Evolutionary conservation across 2,888 invertebrate genomes (phyloP).

Genomic region (Synanthedon formicaeformis): DNA sequence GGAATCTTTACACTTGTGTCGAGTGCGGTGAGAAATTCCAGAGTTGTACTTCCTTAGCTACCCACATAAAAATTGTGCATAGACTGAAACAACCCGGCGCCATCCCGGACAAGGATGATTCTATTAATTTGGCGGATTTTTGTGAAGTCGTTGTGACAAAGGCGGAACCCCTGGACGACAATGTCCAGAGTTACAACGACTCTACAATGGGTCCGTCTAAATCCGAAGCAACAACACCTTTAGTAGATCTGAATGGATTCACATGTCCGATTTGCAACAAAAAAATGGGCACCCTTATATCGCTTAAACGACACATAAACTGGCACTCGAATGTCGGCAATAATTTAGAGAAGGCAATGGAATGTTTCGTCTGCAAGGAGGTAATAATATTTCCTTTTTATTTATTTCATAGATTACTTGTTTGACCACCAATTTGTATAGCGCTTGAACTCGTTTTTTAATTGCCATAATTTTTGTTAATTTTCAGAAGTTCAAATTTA

Average conservation of each 20-base stretch:
- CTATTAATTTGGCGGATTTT: constrained; percentile 59
- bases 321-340: constrained; percentile 58
- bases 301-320: constrained; percentile 56
- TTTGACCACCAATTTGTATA: no score
- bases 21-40: constrained; percentile 53
- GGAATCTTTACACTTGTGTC: constrained; percentile 56
- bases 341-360: constrained; percentile 40
- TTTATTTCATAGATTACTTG: neutral
- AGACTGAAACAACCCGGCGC: constrained; percentile 31
- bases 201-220: constrained; percentile 43
- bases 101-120: constrained; percentile 17
- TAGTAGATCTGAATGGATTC: constrained; percentile 46
- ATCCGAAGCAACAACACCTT: constrained; percentile 11
- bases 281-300: constrained; percentile 51
- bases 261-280: constrained; percentile 58
- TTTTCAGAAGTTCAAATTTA: constrained; percentile 54
- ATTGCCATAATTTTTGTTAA: no score
- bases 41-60: constrained; percentile 47
- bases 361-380: constrained; percentile 60
- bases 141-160: constrained; percentile 70
- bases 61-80: constrained; percentile 58
- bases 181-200: constrained; percentile 63
- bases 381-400: constrained; percentile 19
- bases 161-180: constrained; percentile 59
- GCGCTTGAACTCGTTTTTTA: neutral